Evolutionary conservation across 2,113 vertebrate genomes (phyloP), one percentile per base, ranked within the genome.

Genomic region (Panurus biarmicus): DNA sequence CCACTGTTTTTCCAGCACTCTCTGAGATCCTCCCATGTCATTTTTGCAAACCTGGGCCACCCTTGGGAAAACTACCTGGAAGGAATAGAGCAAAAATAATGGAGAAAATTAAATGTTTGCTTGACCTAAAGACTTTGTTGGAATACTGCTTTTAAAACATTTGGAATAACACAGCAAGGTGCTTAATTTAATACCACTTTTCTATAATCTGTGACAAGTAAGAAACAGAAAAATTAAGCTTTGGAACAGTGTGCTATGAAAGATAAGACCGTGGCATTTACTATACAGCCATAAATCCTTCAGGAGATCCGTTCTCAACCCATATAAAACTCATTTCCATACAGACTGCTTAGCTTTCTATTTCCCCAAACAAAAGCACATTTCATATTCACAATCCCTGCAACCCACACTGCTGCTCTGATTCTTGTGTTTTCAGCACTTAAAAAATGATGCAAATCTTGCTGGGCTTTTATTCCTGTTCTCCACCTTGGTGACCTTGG

Each of bases 1-100:
- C 99, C 99, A 99, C 96, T 99, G 99, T 94, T 99, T 99, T 97
- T 99, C 99, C 96, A 99, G 97, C 44, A 99, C 99, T 28, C 99
- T 98, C 31, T 99, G 99, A 20, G 99, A 99, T 89, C 99, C 99
- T 25, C 99, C 99, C 80, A 98, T 98, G 97, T 99, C 99, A 35
- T 99, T 99, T 97, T 99, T 99, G 94, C 99, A 99, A 73, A 99
- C 99, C 89, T 99, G 98, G 66, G 99, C 99, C 94, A 99, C 99
- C 56, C 99, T 98, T 3, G 99, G 99, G 97, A 99, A 99, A 96
- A 99, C 98, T 57, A 99, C 99, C 99, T 99, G 97, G 35, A 96
- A 83, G 45, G 31, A 86, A 78, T 8, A 73, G 16, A 80, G 47
- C 42, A 81, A 78, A 95, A 88, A 87, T 7, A 60, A 87, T 1